Conservation (phyloP, 2,113 vertebrate species). For the Proteles cristata region DNA sequence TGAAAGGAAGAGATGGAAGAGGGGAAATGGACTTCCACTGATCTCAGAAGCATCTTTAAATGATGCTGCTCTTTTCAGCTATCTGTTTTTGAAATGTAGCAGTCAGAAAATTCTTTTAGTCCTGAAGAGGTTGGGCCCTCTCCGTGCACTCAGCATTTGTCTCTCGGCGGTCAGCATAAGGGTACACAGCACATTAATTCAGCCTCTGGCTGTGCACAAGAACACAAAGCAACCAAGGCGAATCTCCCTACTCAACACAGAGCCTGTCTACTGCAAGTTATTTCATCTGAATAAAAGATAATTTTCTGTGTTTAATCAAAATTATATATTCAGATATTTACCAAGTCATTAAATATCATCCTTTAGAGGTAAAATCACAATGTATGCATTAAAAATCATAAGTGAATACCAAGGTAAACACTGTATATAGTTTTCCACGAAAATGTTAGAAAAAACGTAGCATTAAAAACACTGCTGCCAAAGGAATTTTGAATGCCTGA, state of each 20-base stretch:
- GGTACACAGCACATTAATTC: not conserved
- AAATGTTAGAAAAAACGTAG: not conserved
- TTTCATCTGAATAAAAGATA: not conserved
- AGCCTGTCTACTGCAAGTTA: not conserved
- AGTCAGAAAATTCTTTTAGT: slow-evolving; percentile 53
- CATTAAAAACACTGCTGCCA: not conserved
- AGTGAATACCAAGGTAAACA: not conserved
- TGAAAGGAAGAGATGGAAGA: slow-evolving; percentile 60
- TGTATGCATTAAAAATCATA: not conserved
- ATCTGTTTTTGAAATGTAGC: not conserved
- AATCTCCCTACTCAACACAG: not conserved
- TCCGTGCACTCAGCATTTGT: not conserved
- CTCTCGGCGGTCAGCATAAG: not conserved
- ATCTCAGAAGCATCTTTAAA: slow-evolving; percentile 37
- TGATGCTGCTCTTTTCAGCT: slow-evolving; percentile 51
- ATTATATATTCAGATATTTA: not conserved
- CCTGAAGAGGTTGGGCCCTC: not conserved
- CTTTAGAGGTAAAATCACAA: not conserved
- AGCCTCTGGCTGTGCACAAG: not conserved
- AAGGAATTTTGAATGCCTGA: not conserved
- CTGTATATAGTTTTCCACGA: not conserved
- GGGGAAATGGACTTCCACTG: slow-evolving; percentile 40
- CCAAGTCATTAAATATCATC: not conserved
- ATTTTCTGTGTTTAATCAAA: not conserved
- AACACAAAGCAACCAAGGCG: accelerated